Conservation (phyloP, 2,113 vertebrate genomes). For the Gadus chalcogrammus region DNA sequence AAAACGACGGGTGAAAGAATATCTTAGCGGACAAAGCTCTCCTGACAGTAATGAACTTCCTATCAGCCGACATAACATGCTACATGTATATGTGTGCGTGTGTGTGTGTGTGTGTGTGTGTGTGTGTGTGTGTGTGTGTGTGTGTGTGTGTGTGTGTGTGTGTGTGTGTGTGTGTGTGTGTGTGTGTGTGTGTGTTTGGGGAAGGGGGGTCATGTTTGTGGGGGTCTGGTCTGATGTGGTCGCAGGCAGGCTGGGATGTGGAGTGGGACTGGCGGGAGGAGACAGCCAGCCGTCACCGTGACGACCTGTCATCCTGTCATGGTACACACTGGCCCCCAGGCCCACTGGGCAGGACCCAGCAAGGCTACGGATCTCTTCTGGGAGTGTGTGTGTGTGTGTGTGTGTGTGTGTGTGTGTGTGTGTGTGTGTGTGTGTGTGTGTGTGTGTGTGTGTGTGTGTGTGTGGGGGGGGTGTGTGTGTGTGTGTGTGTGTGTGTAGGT, state of each 20-base stretch:
- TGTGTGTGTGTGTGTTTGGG: constrained; percentile 9
- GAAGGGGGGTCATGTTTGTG: neutral
- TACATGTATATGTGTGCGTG: no score
- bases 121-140: no score
- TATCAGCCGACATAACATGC: no score
- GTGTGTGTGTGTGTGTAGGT: no score
- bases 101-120: no score
- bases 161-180: constrained; percentile 10
- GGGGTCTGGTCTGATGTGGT: constrained; percentile 32
- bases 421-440: no score
- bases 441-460: no score
- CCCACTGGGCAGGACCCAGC: constrained; percentile 49
- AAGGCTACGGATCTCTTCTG: constrained; percentile 35
- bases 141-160: neutral
- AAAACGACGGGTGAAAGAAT: no score
- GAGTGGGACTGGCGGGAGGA: constrained; percentile 47
- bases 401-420: no score
- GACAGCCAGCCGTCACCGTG: constrained; percentile 64
- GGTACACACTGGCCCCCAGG: constrained; percentile 70
- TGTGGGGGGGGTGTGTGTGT: no score
- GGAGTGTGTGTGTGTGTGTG: neutral
- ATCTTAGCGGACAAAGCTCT: no score
- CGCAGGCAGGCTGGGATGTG: neutral
- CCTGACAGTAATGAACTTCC: no score
- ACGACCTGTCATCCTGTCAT: constrained; percentile 86